Conservation (phyloP, 2,888 invertebrate genomes). For the Diabrotica balteata region DNA sequence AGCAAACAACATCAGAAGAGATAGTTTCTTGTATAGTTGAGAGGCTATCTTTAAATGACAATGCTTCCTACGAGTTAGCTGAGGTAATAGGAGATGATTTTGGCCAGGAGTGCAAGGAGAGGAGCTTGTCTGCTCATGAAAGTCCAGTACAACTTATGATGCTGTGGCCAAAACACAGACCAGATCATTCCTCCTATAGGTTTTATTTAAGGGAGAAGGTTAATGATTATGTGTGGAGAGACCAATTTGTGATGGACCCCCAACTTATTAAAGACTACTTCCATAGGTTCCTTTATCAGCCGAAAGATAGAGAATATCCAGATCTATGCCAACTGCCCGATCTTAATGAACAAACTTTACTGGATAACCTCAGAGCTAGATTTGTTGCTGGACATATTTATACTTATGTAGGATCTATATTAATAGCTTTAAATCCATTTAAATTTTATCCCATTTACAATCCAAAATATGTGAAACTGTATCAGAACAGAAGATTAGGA, state of each 20-base stretch:
- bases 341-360: slow-evolving; percentile 89
- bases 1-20: slow-evolving; percentile 90
- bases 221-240: slow-evolving; percentile 84
- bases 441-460: slow-evolving; percentile 97
- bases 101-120: slow-evolving; percentile 91
- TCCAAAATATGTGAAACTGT: slow-evolving; percentile 95
- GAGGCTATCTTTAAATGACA: slow-evolving; percentile 68
- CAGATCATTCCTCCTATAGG: slow-evolving; percentile 68
- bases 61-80: slow-evolving; percentile 80
- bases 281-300: slow-evolving; percentile 88
- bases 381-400: slow-evolving; percentile 94
- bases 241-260: slow-evolving; percentile 87
- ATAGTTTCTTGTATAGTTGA: slow-evolving; percentile 89
- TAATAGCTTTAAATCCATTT: slow-evolving; percentile 94
- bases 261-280: slow-evolving; percentile 93
- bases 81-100: slow-evolving; percentile 87
- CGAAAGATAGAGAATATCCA: slow-evolving; percentile 92
- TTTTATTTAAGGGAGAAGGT: slow-evolving; percentile 90
- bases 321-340: slow-evolving; percentile 95
- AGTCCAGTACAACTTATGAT: slow-evolving; percentile 85
- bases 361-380: slow-evolving; percentile 88
- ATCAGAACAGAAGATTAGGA: slow-evolving; percentile 90
- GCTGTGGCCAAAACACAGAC: slow-evolving; percentile 75
- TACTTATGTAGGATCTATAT: slow-evolving; percentile 94
- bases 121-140: slow-evolving; percentile 81